phyloP scores from a whole-genome alignment of 2,888 invertebrate genomes.

The Drosophila mercatorum region DNA sequence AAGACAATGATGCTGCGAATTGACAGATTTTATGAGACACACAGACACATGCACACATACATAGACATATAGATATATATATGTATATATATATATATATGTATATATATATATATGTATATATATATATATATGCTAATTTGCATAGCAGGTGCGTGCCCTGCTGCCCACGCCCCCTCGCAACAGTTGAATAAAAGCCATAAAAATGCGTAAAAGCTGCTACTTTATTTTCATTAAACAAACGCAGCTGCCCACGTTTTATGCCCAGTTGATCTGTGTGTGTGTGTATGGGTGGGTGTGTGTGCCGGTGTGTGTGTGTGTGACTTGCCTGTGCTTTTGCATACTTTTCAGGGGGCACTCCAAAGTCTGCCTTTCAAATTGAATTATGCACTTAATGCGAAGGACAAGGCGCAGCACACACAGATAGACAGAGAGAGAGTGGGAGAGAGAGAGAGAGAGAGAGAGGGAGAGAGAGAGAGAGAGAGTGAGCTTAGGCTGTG shows the following conservation, averaged over 20 bases:
- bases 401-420: slow-evolving; percentile 1
- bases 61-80: background rate
- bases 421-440: background rate
- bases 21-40: slow-evolving; percentile 69
- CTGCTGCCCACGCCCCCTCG: slow-evolving; percentile 7
- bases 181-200: slow-evolving; percentile 67
- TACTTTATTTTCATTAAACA: slow-evolving; percentile 75
- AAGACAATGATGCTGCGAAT: slow-evolving; percentile 72
- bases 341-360: slow-evolving; percentile 67
- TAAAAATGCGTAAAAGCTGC: slow-evolving; percentile 78
- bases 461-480: background rate
- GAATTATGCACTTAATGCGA: slow-evolving; percentile 75
- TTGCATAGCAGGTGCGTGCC: slow-evolving; percentile 63
- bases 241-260: slow-evolving; percentile 38
- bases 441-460: background rate
- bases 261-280: slow-evolving; percentile 49
- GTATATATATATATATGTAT: background rate
- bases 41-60: background rate
- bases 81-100: background rate
- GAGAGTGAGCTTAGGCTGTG: background rate
- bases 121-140: slow-evolving; percentile 36
- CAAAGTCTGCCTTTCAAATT: slow-evolving; percentile 64
- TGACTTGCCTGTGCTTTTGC: slow-evolving; percentile 59
- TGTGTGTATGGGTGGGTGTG: slow-evolving; percentile 8
- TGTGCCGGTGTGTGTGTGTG: background rate